Evolutionary conservation across 2,888 invertebrate species (phyloP), one percentile per base, ranked within the genome.

Genomic region (Seladonia tumulorum): DNA sequence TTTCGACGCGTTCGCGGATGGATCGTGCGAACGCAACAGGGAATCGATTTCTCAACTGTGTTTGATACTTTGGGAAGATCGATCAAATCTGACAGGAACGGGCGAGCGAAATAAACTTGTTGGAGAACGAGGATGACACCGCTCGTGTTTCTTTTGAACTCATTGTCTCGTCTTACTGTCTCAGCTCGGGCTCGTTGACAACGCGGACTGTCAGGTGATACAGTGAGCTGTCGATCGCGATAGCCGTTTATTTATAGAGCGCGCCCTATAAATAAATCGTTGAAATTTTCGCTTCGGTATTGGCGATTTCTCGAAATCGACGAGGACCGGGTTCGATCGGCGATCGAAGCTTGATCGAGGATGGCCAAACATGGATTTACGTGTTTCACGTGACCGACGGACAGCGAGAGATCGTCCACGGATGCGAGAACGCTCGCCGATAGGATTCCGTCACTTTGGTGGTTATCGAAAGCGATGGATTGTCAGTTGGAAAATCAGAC

Each of bases 401-500:
- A 16, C 39, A 39, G 8, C 18, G 14, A 14, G 47, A 57, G 72
- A 76, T 68, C 79, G 42, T 53, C 35, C 53, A 76, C 70, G 84
- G 79, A 74, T 35, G 90, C 89, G 89, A 57, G 57, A 92, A 90
- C 89, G 88, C 77, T 86, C 83, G 86, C 90, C 89, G 90, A 89
- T 88, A 87, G 89, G 90, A 92, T 93, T 91, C 89, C 89, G 87
- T 82, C 83, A 81, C 87, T 79, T 84, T 79, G 86, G 83, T 85
- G 88, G 88, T 92, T 92, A 93, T 93, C 93, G 88, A 85, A 88
- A 85, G 86, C 89, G 89, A 89, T 89, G 89, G 90, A 86, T 93
- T 93, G 93, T 93, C 93, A 92, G 89, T 85, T 90, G 91, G 92
- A 92, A 93, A 93, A 94, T 94, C 93, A 90, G 90, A 90, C 90